Conservation (phyloP, 2,113 vertebrate genomes). For the Hydrolagus affinis region DNA sequence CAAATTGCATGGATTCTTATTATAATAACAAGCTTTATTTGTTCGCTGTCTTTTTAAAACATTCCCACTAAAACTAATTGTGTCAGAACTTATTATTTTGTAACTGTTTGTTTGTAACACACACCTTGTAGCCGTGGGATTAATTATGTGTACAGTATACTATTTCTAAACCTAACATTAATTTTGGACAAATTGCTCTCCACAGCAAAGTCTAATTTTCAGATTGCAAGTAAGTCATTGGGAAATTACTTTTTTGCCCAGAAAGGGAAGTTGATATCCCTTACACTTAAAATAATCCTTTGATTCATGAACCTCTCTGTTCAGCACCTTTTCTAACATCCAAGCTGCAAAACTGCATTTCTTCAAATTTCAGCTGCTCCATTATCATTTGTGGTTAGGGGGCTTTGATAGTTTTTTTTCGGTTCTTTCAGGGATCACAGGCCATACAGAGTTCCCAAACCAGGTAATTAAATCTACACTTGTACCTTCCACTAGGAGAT, state of each 20-base stretch:
- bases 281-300: no score
- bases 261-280: no score
- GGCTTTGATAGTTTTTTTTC: neutral
- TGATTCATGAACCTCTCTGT: no score
- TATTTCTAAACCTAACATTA: neutral
- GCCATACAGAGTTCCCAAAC: neutral
- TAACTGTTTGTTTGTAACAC: neutral
- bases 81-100: neutral
- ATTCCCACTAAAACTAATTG: neutral
- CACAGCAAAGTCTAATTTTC: neutral
- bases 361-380: neutral
- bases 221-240: neutral
- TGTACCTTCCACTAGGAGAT: no score
- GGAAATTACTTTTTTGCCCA: neutral
- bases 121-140: neutral
- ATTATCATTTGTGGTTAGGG: neutral
- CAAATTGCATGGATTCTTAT: no score
- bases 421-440: neutral
- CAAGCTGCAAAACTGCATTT: neutral
- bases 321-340: neutral
- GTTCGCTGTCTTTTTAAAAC: neutral
- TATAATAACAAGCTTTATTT: no score
- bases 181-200: neutral
- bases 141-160: conserved; percentile 5
- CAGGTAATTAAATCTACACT: conserved; percentile 1